Conservation (phyloP, 2,113 vertebrate species). For the Coracopsis vasa region DNA sequence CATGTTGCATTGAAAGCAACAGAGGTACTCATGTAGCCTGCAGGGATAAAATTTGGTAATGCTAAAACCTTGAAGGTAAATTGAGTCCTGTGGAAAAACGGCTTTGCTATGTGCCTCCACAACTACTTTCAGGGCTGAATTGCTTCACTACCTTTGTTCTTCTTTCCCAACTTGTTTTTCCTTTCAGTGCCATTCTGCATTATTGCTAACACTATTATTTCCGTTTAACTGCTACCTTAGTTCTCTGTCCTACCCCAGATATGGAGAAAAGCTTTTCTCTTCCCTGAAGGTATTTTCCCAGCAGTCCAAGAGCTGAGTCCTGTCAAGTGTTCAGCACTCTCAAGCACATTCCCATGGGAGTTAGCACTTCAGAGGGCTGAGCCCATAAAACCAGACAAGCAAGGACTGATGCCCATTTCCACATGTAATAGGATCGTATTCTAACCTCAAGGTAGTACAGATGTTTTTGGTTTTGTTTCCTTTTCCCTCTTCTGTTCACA, state of each 20-base stretch:
- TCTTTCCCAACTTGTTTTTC: constrained; percentile 35
- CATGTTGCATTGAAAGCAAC: neutral
- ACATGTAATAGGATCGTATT: constrained; percentile 14
- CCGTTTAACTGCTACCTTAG: neutral
- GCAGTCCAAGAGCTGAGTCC: neutral
- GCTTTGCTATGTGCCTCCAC: neutral
- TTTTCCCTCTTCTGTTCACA: neutral
- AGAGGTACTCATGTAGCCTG: neutral
- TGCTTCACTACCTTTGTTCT: constrained; percentile 19
- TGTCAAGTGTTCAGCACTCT: neutral
- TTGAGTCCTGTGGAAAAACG: neutral
- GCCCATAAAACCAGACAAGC: constrained; percentile 58
- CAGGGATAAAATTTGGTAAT: neutral
- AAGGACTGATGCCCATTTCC: constrained; percentile 47
- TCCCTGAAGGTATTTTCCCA: neutral
- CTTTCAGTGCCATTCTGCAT: neutral
- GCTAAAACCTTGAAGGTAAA: neutral
- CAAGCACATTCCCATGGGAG: constrained; percentile 31
- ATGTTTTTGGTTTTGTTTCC: constrained; percentile 42
- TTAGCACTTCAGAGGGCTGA: constrained; percentile 51
- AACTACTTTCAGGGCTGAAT: neutral
- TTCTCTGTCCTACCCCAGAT: neutral
- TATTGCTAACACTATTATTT: neutral
- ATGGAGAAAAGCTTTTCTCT: neutral
- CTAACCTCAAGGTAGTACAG: constrained; percentile 54